Conservation (phyloP, 2,797 vertebrate species). For the Lindbergichthys nudifrons region DNA sequence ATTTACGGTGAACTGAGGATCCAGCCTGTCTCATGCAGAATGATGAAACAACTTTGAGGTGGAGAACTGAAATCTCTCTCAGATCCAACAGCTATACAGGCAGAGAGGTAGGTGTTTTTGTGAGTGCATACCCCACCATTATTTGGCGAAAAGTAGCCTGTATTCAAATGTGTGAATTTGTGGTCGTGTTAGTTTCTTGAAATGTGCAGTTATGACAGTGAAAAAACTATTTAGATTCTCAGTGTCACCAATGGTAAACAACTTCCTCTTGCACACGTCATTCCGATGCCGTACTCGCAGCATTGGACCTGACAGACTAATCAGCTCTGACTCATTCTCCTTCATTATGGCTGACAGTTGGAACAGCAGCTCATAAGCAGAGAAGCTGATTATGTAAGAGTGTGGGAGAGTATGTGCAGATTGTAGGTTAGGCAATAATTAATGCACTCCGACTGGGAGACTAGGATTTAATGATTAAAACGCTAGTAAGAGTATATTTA, state of each 20-base stretch:
- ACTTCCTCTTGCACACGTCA: neutral
- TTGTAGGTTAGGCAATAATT: neutral
- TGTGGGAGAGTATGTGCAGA: neutral
- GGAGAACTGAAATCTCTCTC: constrained; percentile 15
- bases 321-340: constrained; percentile 20
- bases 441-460: constrained; percentile 7
- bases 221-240: constrained; percentile 10
- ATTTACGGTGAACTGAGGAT: constrained; percentile 4
- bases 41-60: constrained; percentile 32
- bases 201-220: neutral
- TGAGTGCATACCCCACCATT: neutral
- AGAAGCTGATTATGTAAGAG: constrained; percentile 16
- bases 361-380: constrained; percentile 36
- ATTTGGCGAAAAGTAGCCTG: neutral
- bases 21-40: constrained; percentile 11
- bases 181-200: neutral
- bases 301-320: constrained; percentile 15
- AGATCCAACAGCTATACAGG: neutral
- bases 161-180: neutral
- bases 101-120: neutral
- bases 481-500: too few species aligned
- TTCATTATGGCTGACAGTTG: constrained; percentile 9
- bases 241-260: constrained; percentile 8
- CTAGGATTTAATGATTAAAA: too few species aligned
- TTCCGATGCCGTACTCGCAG: neutral